A percentile compares a stretch with the other conserved stretches of the same genome.
phyloP scores from a whole-genome alignment of 1,140 invertebrate species.

The Elymnias hypermnestra region DNA sequence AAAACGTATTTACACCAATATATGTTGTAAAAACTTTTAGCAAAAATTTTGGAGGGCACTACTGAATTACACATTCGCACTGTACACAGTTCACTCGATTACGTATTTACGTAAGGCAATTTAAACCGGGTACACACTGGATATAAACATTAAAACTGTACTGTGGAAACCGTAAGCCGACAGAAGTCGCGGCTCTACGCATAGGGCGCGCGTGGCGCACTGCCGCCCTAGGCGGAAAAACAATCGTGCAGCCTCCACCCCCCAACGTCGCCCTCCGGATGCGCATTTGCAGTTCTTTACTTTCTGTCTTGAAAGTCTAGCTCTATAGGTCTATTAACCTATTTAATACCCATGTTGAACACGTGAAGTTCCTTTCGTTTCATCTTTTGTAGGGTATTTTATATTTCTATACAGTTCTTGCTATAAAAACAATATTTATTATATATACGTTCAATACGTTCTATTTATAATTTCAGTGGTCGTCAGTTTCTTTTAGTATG shows the following conservation, averaged over 20 bases:
- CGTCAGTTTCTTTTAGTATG: too few relatives aligned
- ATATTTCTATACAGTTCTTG: too few relatives aligned
- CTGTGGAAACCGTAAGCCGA: background rate
- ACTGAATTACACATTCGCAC: constrained; percentile 6
- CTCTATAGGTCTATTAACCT: constrained; percentile 40
- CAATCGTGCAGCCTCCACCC: constrained; percentile 55
- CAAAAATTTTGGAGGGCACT: background rate
- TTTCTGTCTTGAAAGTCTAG: constrained; percentile 44
- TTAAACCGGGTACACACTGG: constrained; percentile 7
- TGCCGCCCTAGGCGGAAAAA: constrained; percentile 47
- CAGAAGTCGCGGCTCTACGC: constrained; percentile 29
- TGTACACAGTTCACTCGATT: constrained; percentile 18
- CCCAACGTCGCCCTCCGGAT: constrained; percentile 38
- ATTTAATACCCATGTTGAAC: constrained; percentile 24
- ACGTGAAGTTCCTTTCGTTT: background rate
- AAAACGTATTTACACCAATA: constrained; percentile 1
- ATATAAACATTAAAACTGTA: constrained; percentile 11
- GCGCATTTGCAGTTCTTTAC: constrained; percentile 60
- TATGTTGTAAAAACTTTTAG: constrained; percentile 1
- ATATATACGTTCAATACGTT: too few relatives aligned
- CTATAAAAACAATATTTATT: too few relatives aligned
- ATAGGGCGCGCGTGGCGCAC: constrained; percentile 57
- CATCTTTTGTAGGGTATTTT: too few relatives aligned
- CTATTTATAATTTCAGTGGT: too few relatives aligned
- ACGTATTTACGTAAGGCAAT: constrained; percentile 21